Evolutionary conservation across 2,888 invertebrate genomes (phyloP).

Genomic region (Drosophila demipolita): DNA sequence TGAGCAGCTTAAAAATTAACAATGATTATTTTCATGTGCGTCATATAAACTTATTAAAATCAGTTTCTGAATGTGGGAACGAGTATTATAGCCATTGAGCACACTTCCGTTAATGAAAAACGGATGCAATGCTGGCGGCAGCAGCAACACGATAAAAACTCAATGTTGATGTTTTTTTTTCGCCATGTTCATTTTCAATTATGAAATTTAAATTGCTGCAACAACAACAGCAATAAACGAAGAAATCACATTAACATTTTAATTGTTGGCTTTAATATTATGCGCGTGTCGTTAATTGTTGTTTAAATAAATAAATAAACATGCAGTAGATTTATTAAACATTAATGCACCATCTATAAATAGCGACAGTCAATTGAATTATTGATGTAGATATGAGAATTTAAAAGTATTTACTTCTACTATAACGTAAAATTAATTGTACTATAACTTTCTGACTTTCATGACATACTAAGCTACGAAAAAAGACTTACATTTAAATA

Average conservation of each 20-base stretch:
- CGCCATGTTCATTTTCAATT: constrained; percentile 51
- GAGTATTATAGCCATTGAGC: constrained; percentile 30
- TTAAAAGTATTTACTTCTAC: background rate
- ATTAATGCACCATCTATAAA: constrained; percentile 7
- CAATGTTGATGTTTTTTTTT: background rate
- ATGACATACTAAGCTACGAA: no score
- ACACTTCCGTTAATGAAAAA: constrained; percentile 57
- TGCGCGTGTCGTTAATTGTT: constrained; percentile 9
- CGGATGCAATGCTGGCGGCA: constrained; percentile 37
- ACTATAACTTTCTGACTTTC: no score
- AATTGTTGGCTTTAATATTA: constrained; percentile 28
- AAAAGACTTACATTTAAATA: no score
- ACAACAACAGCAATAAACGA: constrained; percentile 38
- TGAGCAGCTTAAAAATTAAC: constrained; percentile 53
- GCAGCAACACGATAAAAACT: constrained; percentile 8
- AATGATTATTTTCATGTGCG: constrained; percentile 62
- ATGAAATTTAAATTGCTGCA: constrained; percentile 55
- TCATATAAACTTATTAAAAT: constrained; percentile 65
- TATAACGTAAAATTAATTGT: background rate
- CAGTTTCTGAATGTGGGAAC: background rate
- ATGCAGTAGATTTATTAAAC: constrained; percentile 11
- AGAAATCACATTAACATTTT: constrained; percentile 32
- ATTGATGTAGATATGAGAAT: background rate
- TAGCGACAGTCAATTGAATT: background rate
- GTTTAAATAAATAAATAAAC: constrained; percentile 10